These are phyloP conservation scores for Nemotelus pantherinus DNA, from an alignment of 2,888 invertebrate genomes.

Conservation along the genomic window DNA sequence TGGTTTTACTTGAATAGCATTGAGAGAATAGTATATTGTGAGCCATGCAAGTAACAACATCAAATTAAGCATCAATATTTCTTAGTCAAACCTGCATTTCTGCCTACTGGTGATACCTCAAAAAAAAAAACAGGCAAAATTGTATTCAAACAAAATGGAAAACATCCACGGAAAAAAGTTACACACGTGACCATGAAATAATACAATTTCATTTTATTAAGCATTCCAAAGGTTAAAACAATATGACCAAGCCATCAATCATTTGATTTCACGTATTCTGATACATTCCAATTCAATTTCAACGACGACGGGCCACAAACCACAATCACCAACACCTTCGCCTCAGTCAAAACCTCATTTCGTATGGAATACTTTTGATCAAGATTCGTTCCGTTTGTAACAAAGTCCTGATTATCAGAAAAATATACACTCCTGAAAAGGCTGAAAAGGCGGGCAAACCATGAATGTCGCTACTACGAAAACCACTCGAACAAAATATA, in stretches of 20 bases:
- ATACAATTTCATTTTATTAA: conserved; percentile 25
- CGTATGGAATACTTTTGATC: not conserved
- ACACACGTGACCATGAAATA: conserved; percentile 24
- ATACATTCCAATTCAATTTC: not conserved
- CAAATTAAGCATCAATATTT: no score
- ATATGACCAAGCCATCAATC: conserved; percentile 28
- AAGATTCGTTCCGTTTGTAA: not conserved
- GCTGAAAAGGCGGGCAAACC: not conserved
- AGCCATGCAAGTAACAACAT: no score
- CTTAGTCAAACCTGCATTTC: no score
- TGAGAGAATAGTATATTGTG: no score
- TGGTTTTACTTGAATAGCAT: no score
- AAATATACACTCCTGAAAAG: not conserved
- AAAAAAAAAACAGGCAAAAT: no score
- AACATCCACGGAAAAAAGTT: not conserved
- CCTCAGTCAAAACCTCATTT: conserved; percentile 6
- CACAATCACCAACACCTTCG: not conserved
- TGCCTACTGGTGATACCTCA: no score
- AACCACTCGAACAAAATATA: not conserved
- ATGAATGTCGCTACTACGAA: not conserved
- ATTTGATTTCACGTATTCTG: not conserved
- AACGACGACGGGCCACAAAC: not conserved
- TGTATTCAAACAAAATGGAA: no score
- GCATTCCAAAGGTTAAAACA: conserved; percentile 23
- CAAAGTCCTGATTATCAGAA: not conserved